Base-by-base conservation (phyloP, 37 sponge, comb jelly and placozoan species). In the Cladorhizidae sp. region DNA sequence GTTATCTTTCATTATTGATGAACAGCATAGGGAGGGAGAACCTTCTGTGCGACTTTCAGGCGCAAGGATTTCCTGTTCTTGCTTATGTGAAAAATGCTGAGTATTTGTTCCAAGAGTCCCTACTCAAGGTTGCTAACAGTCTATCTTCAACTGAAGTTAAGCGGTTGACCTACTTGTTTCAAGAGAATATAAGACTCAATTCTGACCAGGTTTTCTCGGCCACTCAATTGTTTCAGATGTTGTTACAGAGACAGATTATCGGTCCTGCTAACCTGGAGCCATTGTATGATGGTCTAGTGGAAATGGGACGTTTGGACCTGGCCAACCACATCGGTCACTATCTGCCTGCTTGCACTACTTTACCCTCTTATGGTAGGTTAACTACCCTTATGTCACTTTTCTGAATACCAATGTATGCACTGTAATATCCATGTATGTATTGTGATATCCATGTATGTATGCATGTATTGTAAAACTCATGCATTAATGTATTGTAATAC, bases 221-320 rank as follows among this genome's bases (percentile, higher is more conserved):
- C 21, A 67, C 73, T 33, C 76, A 90, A 51, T 84, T 91, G 32
- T 72, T 91, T 35, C 49, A 76, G 32, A 40, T 77, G 23, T 22
- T 91, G 70, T 32, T 57, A 35, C 83, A 83, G 72, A 58, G 80
- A 29, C 64, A 59, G 63, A 35, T 80, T 21, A 68, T 91, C 14
- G 55, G 70, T 25, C 55, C 76, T 23, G 50, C 23, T 23, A 65
- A 91, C 42, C 42, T 91, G 62, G 21, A 78, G 0, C 36, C 25
- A 14, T 56, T 91, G 49, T 64, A 70, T 14, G 28, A 78, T 15
- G 72, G 33, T 5, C 68, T 91, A 36, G 15, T 43, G 32, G 59
- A 75, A 20, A 70, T 83, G 37, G 84, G 84, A 3, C 87, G 92
- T 5, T 3, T 18, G 0, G 92, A 91, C 31, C 76, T 91, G 25